These are phyloP conservation scores for Acinonyx jubatus DNA, from an alignment of 2,113 vertebrate species.

Conservation along the genomic window DNA sequence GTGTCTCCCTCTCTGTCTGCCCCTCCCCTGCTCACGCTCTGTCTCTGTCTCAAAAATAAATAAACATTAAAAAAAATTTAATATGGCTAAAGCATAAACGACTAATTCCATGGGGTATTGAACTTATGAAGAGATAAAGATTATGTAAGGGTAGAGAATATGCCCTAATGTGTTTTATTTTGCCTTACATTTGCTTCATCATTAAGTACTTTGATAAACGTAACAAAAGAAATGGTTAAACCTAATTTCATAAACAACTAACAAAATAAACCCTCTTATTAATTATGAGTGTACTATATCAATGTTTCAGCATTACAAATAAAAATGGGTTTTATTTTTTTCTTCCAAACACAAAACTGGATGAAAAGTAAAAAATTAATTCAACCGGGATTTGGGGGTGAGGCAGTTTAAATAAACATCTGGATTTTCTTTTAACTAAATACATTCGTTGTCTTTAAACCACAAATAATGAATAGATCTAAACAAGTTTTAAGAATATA, in stretches of 20 bases:
- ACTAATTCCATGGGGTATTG: background rate
- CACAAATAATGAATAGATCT: conserved; percentile 53
- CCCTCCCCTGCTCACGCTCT: too few species aligned
- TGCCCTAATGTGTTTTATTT: background rate
- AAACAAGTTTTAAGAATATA: conserved; percentile 60
- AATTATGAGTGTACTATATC: background rate
- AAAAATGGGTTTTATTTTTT: background rate
- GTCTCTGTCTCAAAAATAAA: too few species aligned
- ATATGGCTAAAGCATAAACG: background rate
- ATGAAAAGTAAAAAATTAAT: conserved; percentile 56
- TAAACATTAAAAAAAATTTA: background rate
- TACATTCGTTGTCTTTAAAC: conserved; percentile 50
- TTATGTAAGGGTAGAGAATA: background rate
- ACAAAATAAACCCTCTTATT: conserved; percentile 35
- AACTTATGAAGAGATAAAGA: background rate
- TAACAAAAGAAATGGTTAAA: background rate
- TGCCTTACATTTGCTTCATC: conserved; percentile 13
- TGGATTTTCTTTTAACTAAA: conserved; percentile 63
- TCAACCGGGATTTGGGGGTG: background rate
- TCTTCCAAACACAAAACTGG: conserved; percentile 5
- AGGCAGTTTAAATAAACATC: conserved; percentile 58
- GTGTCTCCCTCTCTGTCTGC: too few species aligned
- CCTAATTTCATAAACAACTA: conserved; percentile 39
- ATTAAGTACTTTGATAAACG: conserved; percentile 45
- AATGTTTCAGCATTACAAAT: conserved; percentile 17